Percentiles rank a stretch among this genome's conserved stretches.
phyloP scores from a whole-genome alignment of 1,140 invertebrate species.

The Zaprionus vittiger region DNA sequence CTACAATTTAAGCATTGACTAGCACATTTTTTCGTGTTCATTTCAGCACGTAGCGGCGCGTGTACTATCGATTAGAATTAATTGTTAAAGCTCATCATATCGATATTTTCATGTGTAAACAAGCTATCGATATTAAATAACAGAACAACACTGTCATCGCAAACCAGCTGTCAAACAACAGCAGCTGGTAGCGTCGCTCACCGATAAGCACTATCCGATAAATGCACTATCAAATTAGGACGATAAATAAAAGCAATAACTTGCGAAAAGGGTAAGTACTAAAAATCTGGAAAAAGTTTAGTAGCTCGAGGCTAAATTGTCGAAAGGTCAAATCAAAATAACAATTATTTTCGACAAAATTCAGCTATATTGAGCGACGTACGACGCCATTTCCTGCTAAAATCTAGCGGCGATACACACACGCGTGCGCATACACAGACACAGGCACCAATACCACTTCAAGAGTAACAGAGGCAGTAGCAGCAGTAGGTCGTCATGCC shows the following conservation, averaged over 20 bases:
- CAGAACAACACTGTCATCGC: slow-evolving; percentile 14
- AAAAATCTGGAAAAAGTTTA: not conserved
- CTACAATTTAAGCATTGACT: slow-evolving; percentile 57
- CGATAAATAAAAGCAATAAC: slow-evolving; percentile 30
- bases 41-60: slow-evolving; percentile 49
- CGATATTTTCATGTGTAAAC: slow-evolving; percentile 11
- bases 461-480: slow-evolving; percentile 30
- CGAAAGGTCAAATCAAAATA: not conserved
- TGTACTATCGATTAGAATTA: slow-evolving; percentile 26
- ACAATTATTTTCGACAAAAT: slow-evolving; percentile 18
- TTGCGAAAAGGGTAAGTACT: slow-evolving; percentile 21
- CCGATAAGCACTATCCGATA: slow-evolving; percentile 22
- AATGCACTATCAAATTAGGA: not conserved
- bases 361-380: not conserved
- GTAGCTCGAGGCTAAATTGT: not conserved
- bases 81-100: not conserved
- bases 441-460: slow-evolving; percentile 21
- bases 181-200: slow-evolving; percentile 28
- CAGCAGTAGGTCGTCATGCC: slow-evolving; percentile 65
- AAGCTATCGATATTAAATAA: slow-evolving; percentile 26
- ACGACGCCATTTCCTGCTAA: slow-evolving; percentile 41
- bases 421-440: slow-evolving; percentile 40
- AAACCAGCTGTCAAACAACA: slow-evolving; percentile 32
- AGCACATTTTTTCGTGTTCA: slow-evolving; percentile 56
- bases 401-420: slow-evolving; percentile 24